Percentiles rank a stretch among this genome's conserved stretches.
Evolutionary conservation across 2,113 vertebrate species (phyloP).

Genomic region (Mionectes macconnelli): DNA sequence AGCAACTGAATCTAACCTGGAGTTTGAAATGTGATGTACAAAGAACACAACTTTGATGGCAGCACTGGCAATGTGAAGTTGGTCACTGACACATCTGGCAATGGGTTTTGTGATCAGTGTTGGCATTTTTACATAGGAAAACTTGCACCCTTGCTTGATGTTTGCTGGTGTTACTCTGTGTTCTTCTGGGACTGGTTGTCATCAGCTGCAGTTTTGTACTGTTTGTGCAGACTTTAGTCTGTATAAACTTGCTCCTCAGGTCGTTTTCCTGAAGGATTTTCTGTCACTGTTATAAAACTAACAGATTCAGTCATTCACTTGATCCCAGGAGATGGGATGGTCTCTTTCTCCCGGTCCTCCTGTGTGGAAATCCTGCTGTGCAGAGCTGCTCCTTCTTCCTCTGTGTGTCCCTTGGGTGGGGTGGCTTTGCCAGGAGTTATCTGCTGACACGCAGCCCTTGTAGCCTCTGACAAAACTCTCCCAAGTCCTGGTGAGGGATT

Average conservation of each 20-base stretch:
- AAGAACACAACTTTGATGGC: not conserved
- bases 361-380: rapidly evolving
- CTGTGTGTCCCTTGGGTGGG: rapidly evolving
- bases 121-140: not conserved
- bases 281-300: not conserved
- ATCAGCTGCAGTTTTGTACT: not conserved
- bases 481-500: rapidly evolving
- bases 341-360: not conserved
- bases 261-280: not conserved
- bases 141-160: not conserved
- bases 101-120: not conserved
- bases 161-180: not conserved
- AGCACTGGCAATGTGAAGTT: not conserved
- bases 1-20: not conserved
- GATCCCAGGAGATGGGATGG: not conserved
- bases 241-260: not conserved
- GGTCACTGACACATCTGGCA: not conserved
- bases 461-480: not conserved
- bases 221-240: not conserved
- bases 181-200: not conserved
- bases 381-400: not conserved
- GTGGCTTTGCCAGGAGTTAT: not conserved
- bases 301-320: rapidly evolving
- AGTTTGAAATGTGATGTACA: not conserved
- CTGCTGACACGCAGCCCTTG: not conserved